These are phyloP conservation scores for Trachops cirrhosus DNA, from an alignment of 2,797 vertebrate species.

Conservation along the genomic window DNA sequence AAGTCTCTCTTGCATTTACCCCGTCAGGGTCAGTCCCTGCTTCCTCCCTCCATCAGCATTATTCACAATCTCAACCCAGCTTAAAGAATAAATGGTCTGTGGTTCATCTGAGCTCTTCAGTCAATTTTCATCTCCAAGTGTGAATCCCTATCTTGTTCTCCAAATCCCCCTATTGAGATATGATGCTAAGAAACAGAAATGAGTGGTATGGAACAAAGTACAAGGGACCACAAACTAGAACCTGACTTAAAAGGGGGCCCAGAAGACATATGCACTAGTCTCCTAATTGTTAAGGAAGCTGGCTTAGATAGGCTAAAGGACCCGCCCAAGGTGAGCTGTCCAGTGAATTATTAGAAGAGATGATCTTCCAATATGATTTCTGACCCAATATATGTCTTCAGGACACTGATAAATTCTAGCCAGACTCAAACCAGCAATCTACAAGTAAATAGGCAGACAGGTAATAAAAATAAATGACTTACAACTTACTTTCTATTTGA, in stretches of 20 bases:
- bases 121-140: constrained; percentile 14
- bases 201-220: background rate
- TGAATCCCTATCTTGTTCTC: background rate
- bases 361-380: constrained; percentile 11
- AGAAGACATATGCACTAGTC: background rate
- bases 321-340: background rate
- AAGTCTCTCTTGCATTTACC: background rate
- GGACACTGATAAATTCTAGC: background rate
- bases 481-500: constrained; percentile 35
- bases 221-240: background rate
- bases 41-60: background rate
- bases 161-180: background rate
- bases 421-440: background rate
- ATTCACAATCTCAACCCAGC: background rate
- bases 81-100: constrained; percentile 9
- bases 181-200: background rate
- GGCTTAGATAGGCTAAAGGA: constrained; percentile 30
- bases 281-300: constrained; percentile 7
- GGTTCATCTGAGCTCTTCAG: background rate
- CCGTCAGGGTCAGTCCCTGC: background rate
- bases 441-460: background rate
- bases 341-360: constrained; percentile 25
- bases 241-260: background rate
- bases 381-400: background rate
- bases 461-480: constrained; percentile 17